Conservation (phyloP, 1,140 invertebrate genomes). For the Penaeus vannamei region DNA sequence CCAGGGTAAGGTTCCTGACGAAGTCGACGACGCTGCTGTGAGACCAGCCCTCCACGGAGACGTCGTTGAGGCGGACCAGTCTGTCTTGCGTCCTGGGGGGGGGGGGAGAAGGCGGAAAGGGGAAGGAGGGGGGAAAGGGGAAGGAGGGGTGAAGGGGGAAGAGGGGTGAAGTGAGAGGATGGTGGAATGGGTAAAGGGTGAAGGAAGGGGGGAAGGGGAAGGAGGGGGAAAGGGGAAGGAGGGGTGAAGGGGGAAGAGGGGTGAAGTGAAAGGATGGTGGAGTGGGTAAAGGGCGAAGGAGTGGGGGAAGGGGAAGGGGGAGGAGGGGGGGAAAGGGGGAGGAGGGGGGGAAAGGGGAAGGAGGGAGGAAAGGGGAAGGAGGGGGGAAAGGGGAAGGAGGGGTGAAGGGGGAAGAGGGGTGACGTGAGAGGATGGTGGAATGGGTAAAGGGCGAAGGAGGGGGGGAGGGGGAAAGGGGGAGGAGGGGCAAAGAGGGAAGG, state of each 20-base stretch:
- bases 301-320: not conserved
- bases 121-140: too few relatives aligned
- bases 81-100: constrained; percentile 43
- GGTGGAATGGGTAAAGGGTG: not conserved
- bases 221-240: constrained; percentile 1
- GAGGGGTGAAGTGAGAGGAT: not conserved
- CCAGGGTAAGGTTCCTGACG: constrained; percentile 30
- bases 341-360: too few relatives aligned
- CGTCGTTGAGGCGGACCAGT: constrained; percentile 39
- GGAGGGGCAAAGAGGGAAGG: not conserved
- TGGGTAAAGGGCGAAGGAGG: not conserved
- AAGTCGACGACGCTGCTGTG: constrained; percentile 43
- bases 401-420: not conserved
- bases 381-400: not conserved
- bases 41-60: constrained; percentile 51
- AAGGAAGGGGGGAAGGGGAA: not conserved
- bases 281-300: not conserved
- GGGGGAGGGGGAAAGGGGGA: not conserved
- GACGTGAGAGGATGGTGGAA: not conserved
- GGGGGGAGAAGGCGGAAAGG: not conserved
- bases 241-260: too few relatives aligned
- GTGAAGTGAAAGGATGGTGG: not conserved
- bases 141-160: too few relatives aligned
- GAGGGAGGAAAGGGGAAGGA: not conserved
- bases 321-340: not conserved